Evolutionary conservation across 2,113 vertebrate species (phyloP), one percentile per base, ranked within the genome.

Genomic region (Atractosteus spatula): DNA sequence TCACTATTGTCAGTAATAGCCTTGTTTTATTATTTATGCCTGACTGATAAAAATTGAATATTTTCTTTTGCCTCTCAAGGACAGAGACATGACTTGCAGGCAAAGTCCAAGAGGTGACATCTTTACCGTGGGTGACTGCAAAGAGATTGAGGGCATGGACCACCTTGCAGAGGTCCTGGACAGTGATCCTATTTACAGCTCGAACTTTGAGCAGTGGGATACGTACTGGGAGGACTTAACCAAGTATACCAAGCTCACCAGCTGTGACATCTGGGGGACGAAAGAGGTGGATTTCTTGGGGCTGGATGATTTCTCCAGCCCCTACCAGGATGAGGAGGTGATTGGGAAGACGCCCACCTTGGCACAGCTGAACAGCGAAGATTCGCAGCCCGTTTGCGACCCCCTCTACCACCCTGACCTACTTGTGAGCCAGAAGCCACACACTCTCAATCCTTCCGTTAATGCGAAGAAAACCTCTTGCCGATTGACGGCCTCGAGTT

Each of bases 211-310:
- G 84, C 96, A 98, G 88, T 99, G 97, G 97, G 97, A 99, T 81
- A 94, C 94, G 1, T 98, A 97, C 91, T 99, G 96, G 95, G 97
- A 99, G 89, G 97, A 99, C 88, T 85, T 99, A 83, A 99, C 97
- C 51, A 97, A 96, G 85, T 99, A 99, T 81, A 98, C 97, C 81
- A 95, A 95, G 77, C 90, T 99, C 83, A 92, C 96, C 86, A 99
- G 94, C 91, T 99, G 94, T 91, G 97, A 98, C 85, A 99, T 99
- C 89, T 99, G 97, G 97, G 97, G 97, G 83, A 98, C 95, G 83
- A 99, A 98, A 90, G 97, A 99, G 89, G 97, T 97, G 81, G 97
- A 99, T 87, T 98, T 99, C 77, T 84, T 99, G 79, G 97, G 97
- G 75, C 82, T 99, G 13, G 97, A 99, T 85, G 96, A 99, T 74